Evolutionary conservation across 2,888 invertebrate species (phyloP).

Genomic region (Artemia sinica): DNA sequence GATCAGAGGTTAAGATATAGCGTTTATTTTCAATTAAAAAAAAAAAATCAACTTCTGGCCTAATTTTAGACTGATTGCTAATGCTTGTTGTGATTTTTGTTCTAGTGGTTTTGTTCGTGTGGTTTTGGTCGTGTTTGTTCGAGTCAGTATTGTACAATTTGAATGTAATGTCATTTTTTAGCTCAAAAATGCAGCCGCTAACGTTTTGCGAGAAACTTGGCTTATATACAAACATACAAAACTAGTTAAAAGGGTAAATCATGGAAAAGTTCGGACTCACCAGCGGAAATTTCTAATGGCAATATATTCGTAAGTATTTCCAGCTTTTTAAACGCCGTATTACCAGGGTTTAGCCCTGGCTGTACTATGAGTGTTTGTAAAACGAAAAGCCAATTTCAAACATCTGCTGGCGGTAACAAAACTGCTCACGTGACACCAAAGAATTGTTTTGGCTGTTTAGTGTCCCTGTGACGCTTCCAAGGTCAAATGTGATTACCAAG

Average conservation of each 20-base stretch:
- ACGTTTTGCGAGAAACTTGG: constrained; percentile 98
- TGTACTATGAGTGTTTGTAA: background rate
- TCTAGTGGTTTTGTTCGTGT: background rate
- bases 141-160: constrained; percentile 20
- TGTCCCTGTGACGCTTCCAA: too few relatives aligned
- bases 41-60: too few relatives aligned
- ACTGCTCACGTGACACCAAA: too few relatives aligned
- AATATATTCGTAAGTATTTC: constrained; percentile 84
- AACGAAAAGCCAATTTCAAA: too few relatives aligned
- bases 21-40: background rate
- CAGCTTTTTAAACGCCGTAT: background rate
- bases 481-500: too few relatives aligned
- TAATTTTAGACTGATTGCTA: background rate
- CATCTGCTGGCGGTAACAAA: too few relatives aligned
- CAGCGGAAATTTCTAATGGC: constrained; percentile 98
- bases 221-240: constrained; percentile 99
- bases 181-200: constrained; percentile 99
- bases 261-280: constrained; percentile 87
- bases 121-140: constrained; percentile 7
- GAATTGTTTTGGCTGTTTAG: too few relatives aligned
- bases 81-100: background rate
- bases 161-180: constrained; percentile 36
- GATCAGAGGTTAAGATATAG: background rate
- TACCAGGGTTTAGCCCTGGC: background rate
- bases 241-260: constrained; percentile 89